Evolutionary conservation across 1,140 invertebrate species (phyloP).

Genomic region (Rhizoglyphus robini): DNA sequence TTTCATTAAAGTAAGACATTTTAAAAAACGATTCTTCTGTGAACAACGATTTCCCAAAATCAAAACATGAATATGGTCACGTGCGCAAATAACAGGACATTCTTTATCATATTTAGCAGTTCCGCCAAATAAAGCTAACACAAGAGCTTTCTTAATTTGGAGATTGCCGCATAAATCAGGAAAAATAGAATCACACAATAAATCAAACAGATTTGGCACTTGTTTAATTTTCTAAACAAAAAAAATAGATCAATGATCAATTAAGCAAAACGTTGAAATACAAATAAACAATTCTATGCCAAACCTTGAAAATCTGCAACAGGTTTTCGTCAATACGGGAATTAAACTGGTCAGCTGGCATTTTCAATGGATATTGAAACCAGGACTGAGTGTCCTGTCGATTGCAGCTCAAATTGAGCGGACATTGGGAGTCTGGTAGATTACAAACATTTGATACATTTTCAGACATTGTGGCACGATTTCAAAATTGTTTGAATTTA

Average conservation of each 20-base stretch:
- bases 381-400: no score
- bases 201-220: neutral
- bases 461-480: no score
- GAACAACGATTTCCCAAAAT: neutral
- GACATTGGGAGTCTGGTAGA: no score
- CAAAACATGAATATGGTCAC: neutral
- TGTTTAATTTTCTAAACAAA: neutral
- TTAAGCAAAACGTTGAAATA: neutral
- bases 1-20: neutral
- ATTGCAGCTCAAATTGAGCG: no score
- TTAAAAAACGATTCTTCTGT: neutral
- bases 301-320: no score
- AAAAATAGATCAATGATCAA: neutral
- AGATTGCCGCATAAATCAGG: neutral
- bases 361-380: no score
- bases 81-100: neutral
- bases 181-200: neutral
- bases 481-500: no score
- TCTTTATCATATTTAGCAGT: neutral
- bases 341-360: no score
- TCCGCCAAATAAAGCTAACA: constrained; percentile 5
- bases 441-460: no score
- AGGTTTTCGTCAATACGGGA: no score
- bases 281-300: no score
- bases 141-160: neutral